phyloP scores from a whole-genome alignment of 2,888 invertebrate genomes.

The Lomographa bimaculata region DNA sequence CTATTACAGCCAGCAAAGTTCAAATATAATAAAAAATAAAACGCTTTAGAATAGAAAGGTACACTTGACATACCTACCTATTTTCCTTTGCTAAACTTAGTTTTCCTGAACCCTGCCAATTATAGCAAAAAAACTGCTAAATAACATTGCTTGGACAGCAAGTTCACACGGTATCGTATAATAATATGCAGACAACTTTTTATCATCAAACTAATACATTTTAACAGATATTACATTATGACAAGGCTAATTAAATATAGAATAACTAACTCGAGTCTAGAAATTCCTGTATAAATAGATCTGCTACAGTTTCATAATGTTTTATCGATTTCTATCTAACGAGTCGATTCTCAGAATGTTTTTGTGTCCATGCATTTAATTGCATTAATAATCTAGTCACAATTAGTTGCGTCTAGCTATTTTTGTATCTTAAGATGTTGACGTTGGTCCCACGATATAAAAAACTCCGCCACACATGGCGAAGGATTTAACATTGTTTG shows the following conservation, averaged over 20 bases:
- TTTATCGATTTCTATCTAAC: constrained; percentile 40
- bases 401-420: constrained; percentile 20
- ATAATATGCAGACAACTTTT: neutral
- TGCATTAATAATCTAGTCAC: constrained; percentile 38
- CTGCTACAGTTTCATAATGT: constrained; percentile 35
- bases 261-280: too few species aligned
- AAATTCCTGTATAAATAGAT: neutral
- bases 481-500: constrained; percentile 32
- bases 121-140: too few species aligned
- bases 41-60: too few species aligned
- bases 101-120: too few species aligned
- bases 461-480: constrained; percentile 44
- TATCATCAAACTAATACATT: neutral
- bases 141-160: too few species aligned
- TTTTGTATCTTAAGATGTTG: constrained; percentile 14
- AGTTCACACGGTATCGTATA: too few species aligned
- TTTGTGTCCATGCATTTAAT: constrained; percentile 22
- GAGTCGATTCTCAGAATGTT: constrained; percentile 29
- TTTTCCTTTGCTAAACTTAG: too few species aligned
- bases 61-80: too few species aligned
- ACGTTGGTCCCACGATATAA: constrained; percentile 19
- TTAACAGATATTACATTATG: too few species aligned
- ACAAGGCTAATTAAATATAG: too few species aligned
- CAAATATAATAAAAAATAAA: too few species aligned
- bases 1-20: too few species aligned